These are phyloP conservation scores for Leistus spinibarbis DNA, from an alignment of 2,888 invertebrate genomes.

Conservation along the genomic window DNA sequence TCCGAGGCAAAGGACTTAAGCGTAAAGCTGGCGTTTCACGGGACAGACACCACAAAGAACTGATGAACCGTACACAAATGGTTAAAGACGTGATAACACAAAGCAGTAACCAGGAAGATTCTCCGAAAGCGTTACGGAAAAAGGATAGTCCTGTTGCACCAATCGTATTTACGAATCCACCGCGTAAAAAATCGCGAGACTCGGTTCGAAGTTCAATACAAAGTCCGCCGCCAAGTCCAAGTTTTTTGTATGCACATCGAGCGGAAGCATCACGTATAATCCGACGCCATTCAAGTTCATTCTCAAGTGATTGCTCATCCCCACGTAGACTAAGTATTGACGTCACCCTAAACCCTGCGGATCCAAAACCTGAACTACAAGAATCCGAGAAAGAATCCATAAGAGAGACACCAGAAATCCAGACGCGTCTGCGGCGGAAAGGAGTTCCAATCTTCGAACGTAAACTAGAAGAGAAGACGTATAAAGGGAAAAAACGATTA, in stretches of 20 bases:
- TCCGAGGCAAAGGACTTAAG: conserved; percentile 62
- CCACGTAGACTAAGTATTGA: conserved; percentile 52
- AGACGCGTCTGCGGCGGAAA: conserved; percentile 34
- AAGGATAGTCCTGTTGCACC: conserved; percentile 52
- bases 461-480: conserved; percentile 31
- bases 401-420: conserved; percentile 25
- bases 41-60: conserved; percentile 51
- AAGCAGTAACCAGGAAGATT: conserved; percentile 51
- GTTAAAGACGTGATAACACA: conserved; percentile 53
- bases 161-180: conserved; percentile 31
- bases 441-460: conserved; percentile 32
- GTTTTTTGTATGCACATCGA: conserved; percentile 65
- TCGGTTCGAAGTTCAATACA: conserved; percentile 52
- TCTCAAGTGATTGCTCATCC: conserved; percentile 73
- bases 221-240: conserved; percentile 62
- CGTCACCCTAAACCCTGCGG: conserved; percentile 14
- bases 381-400: conserved; percentile 7
- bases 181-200: conserved; percentile 56
- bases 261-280: conserved; percentile 83
- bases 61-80: conserved; percentile 53
- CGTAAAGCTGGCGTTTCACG: conserved; percentile 54
- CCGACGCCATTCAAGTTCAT: conserved; percentile 81
- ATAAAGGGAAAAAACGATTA: conserved; percentile 27
- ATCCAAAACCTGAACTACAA: conserved; percentile 8
- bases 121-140: conserved; percentile 59